Percentiles rank a stretch among this genome's conserved stretches.
phyloP scores from a whole-genome alignment of 2,113 vertebrate species.

The Glaucomys volans region DNA sequence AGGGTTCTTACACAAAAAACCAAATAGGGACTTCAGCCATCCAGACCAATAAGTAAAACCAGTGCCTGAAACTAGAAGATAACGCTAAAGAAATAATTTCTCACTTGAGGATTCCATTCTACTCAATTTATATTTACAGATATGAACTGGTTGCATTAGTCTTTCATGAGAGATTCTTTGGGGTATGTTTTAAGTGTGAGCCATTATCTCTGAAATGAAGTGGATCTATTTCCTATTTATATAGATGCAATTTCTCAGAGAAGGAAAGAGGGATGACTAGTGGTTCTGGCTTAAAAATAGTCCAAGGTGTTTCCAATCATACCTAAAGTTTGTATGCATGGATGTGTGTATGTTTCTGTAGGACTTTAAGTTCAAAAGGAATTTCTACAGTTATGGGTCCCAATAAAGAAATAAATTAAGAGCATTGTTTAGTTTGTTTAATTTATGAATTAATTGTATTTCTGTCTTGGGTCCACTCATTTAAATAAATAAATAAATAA shows the following conservation, averaged over 20 bases:
- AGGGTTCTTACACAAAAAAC: slow-evolving; percentile 67
- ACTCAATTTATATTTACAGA: slow-evolving; percentile 75
- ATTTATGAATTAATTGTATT: background rate
- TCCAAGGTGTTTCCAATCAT: background rate
- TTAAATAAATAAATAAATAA: background rate
- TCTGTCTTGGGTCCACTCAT: background rate
- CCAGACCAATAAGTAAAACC: slow-evolving; percentile 68
- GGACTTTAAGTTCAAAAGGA: background rate
- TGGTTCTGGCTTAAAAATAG: background rate
- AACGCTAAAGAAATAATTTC: slow-evolving; percentile 79
- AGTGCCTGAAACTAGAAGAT: slow-evolving; percentile 77
- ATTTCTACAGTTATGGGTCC: slow-evolving; percentile 28
- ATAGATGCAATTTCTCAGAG: slow-evolving; percentile 46
- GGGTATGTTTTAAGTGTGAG: slow-evolving; percentile 82
- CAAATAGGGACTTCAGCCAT: slow-evolving; percentile 55
- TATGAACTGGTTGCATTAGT: slow-evolving; percentile 70
- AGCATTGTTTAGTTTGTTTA: background rate
- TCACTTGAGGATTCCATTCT: slow-evolving; percentile 78
- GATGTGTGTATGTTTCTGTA: background rate
- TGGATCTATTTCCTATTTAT: slow-evolving; percentile 64
- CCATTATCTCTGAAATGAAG: slow-evolving; percentile 78
- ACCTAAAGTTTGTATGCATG: background rate
- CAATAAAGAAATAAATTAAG: slow-evolving; percentile 6
- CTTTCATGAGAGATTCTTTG: slow-evolving; percentile 60
- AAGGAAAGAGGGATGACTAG: slow-evolving; percentile 17